A percentile compares a stretch with the other conserved stretches of the same genome.
Conservation (phyloP, 2,113 vertebrate genomes). For the Carettochelys insculpta region DNA sequence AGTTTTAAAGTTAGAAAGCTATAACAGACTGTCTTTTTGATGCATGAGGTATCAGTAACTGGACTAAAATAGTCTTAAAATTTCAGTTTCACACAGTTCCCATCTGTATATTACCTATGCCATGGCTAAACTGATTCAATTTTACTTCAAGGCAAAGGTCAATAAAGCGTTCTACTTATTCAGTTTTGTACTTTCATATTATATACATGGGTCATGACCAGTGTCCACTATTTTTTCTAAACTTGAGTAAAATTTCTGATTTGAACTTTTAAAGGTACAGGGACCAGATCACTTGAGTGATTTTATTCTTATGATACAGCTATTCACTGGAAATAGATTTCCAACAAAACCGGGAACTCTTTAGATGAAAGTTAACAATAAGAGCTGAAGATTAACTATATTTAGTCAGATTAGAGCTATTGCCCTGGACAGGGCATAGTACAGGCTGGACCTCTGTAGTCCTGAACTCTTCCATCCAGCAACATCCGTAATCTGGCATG, state of each 20-base stretch:
- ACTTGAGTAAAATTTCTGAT: not conserved
- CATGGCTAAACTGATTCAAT: not conserved
- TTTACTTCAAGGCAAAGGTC: not conserved
- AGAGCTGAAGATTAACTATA: not conserved
- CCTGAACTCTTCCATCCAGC: no score
- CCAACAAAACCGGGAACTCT: not conserved
- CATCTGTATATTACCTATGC: not conserved
- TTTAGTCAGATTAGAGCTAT: not conserved
- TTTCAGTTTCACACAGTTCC: not conserved
- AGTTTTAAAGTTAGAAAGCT: not conserved
- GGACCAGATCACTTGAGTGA: not conserved
- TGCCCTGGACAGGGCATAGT: not conserved
- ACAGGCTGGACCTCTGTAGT: no score
- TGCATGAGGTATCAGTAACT: not conserved
- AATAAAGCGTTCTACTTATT: not conserved
- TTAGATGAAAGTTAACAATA: not conserved
- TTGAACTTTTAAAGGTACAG: not conserved
- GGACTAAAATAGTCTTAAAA: not conserved
- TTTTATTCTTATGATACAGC: not conserved
- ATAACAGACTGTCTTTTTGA: not conserved
- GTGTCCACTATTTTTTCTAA: not conserved
- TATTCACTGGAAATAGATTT: fast-evolving
- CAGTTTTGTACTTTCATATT: not conserved
- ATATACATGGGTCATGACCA: fast-evolving
- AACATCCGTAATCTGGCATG: no score